These are phyloP conservation scores for Bryconaethiops microstoma DNA, from an alignment of 2,797 vertebrate genomes.

Conservation along the genomic window DNA sequence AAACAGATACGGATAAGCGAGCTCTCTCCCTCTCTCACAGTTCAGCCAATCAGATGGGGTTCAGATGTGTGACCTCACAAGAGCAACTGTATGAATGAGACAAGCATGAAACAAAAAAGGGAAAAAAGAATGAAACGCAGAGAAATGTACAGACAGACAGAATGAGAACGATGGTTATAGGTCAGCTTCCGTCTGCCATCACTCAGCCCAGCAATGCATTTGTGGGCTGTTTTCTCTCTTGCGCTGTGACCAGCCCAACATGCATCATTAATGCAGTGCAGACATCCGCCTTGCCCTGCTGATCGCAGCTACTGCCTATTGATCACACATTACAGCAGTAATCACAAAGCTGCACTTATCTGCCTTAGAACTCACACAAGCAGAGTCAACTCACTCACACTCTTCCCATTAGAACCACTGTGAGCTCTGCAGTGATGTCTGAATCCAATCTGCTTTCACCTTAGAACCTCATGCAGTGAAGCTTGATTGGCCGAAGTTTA, in stretches of 20 bases:
- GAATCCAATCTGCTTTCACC: not conserved
- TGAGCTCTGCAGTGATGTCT: not conserved
- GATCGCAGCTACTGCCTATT: conserved; percentile 74
- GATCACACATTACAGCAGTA: conserved; percentile 73
- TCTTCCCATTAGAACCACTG: not conserved
- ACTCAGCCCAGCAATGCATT: too few relatives aligned
- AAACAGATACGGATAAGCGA: not conserved
- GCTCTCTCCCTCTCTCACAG: not conserved
- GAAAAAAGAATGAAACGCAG: not conserved
- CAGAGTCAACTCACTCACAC: not conserved
- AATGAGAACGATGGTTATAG: conserved; percentile 11
- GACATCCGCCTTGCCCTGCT: conserved; percentile 72
- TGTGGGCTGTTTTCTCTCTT: conserved; percentile 47
- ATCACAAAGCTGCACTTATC: conserved; percentile 51
- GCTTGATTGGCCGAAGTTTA: not conserved
- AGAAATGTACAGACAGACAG: not conserved
- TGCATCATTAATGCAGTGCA: conserved; percentile 81
- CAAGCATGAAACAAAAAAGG: not conserved
- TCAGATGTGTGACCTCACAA: conserved; percentile 8
- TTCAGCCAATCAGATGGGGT: conserved; percentile 9
- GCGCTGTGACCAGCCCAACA: conserved; percentile 55
- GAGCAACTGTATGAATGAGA: not conserved
- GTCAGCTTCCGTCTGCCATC: not conserved
- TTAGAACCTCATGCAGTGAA: not conserved
- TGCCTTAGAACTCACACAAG: not conserved